Percentiles rank a stretch among this genome's conserved stretches.
phyloP scores from a whole-genome alignment of 2,113 vertebrate genomes.

The Rhadina sibilatrix region DNA sequence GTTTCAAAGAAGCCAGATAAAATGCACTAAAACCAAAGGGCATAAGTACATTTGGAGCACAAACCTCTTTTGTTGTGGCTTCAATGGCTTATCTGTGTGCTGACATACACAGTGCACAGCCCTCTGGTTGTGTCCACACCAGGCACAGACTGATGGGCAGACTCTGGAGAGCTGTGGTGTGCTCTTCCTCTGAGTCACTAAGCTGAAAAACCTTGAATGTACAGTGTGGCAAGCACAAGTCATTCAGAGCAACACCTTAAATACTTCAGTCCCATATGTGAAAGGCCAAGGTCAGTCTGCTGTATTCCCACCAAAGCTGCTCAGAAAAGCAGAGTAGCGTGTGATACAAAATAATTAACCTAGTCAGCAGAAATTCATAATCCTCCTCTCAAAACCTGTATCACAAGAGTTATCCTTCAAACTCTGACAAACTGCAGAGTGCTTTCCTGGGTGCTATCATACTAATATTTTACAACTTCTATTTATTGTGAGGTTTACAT shows the following conservation, averaged over 20 bases:
- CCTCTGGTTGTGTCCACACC: background rate
- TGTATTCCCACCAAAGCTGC: background rate
- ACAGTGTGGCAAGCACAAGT: background rate
- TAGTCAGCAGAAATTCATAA: background rate
- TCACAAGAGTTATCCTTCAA: background rate
- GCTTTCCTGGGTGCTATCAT: background rate
- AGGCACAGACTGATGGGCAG: background rate
- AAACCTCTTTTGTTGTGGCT: background rate
- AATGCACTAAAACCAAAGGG: background rate
- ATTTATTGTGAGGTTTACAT: background rate
- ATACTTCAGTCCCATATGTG: background rate
- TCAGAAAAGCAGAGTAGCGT: background rate
- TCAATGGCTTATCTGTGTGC: background rate
- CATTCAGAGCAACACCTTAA: background rate
- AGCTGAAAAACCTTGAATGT: background rate
- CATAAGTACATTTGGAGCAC: background rate
- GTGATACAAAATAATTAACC: background rate
- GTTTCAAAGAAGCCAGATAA: background rate
- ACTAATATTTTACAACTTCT: background rate
- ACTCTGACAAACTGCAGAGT: background rate
- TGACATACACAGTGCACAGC: background rate
- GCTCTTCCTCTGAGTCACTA: background rate
- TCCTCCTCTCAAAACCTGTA: background rate
- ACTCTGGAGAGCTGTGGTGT: rapidly evolving
- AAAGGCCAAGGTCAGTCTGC: background rate